Evolutionary conservation across 2,888 invertebrate genomes (phyloP), one percentile per base, ranked within the genome.

Genomic region (Rambutsinella grinnellia): DNA sequence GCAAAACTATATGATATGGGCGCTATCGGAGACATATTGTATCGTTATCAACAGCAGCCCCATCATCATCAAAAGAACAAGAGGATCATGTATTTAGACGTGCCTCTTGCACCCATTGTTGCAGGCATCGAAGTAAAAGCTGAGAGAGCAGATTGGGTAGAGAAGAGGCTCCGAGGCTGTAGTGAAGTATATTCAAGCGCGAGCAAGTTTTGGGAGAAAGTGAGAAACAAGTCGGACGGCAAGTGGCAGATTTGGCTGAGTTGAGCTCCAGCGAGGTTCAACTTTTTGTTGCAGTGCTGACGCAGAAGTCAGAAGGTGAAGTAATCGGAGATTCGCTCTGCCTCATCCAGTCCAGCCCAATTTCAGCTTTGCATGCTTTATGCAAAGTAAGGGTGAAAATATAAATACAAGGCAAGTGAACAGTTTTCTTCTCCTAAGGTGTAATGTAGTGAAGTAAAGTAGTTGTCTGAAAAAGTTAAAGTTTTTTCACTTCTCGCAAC

Each of bases 231-330:
- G 13, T 8, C 5, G 19, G 51, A 60, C 53, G 51, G 60, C 58
- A 60, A 72, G 65, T 65, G 72, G 72, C 65, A 65, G 65, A 65
- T 26, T 44, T 23, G 57, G 58, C 19, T 51, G 72, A 65, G 72
- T 57, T 44, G 47, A 47, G 65, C 58, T 46, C 36, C 58, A 19
- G 23, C 19, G 36, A 58, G 53, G 54, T 57, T 60, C 65, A 58
- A 53, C 53, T 58, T 72, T 71, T 63, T 44, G 58, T 65, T 65
- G 71, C 63, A 71, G 63, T 71, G 65, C 60, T 65, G 69, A 56
- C 57, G 63, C 71, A 63, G 65, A 46, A 65, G 72, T 58, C 72
- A 60, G 58, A 57, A 72, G 72, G 60, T 63, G 63, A 46, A 65
- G 71, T 15, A 44, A 53, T 53, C 23, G 51, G 56, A 53, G 66